phyloP scores from a whole-genome alignment of 2,113 vertebrate genomes.

The Aix galericulata region DNA sequence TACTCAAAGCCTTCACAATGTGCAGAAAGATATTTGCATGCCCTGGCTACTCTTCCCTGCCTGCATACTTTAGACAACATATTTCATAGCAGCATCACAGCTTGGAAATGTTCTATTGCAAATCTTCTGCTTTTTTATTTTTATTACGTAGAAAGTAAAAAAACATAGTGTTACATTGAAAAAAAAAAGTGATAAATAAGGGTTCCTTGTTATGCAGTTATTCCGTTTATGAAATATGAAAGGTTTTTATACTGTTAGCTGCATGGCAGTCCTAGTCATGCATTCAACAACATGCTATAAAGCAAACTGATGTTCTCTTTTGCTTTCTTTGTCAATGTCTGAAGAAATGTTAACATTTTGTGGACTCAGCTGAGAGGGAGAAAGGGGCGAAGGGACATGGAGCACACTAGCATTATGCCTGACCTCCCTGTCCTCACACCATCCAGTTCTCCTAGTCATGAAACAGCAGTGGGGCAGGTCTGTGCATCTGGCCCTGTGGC shows the following conservation, averaged over 20 bases:
- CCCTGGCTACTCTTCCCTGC: background rate
- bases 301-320: fast-evolving
- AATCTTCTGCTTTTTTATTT: background rate
- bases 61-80: background rate
- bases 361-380: background rate
- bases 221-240: background rate
- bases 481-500: background rate
- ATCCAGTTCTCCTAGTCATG: background rate
- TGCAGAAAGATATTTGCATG: background rate
- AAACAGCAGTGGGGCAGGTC: background rate
- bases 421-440: fast-evolving
- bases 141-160: background rate
- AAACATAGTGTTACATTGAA: background rate
- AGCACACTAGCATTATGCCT: background rate
- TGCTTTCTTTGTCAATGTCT: background rate
- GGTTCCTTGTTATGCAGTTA: background rate
- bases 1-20: background rate
- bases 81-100: background rate
- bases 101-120: background rate
- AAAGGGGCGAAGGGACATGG: background rate
- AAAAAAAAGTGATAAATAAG: background rate
- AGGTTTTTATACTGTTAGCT: background rate
- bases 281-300: background rate
- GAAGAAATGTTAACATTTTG: background rate
- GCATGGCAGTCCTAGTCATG: background rate